Percentiles rank a stretch among this genome's conserved stretches.
These are phyloP conservation scores for Gymnothorax reevesii DNA, from an alignment of 2,797 vertebrate genomes.

Conservation along the genomic window DNA sequence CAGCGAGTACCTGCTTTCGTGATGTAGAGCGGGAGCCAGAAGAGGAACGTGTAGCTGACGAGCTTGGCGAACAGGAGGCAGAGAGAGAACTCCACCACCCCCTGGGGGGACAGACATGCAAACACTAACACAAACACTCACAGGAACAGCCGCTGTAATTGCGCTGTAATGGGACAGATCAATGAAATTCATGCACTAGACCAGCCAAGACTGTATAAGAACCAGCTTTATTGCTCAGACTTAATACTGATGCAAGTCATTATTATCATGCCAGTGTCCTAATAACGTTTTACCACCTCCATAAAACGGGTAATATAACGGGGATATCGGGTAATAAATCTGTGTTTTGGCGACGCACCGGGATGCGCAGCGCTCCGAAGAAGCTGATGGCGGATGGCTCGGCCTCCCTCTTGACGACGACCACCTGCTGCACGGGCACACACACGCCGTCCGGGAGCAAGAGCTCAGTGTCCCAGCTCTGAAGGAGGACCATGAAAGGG, in stretches of 20 bases:
- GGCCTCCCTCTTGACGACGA: conserved; percentile 66
- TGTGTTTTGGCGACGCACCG: conserved; percentile 65
- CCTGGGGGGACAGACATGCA: conserved; percentile 65
- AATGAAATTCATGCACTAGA: background rate
- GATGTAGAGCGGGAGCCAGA: conserved; percentile 93
- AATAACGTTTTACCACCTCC: background rate
- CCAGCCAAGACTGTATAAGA: background rate
- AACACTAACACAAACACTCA: background rate
- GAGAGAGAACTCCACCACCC: conserved; percentile 88
- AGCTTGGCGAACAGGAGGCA: conserved; percentile 91
- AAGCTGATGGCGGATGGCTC: conserved; percentile 88
- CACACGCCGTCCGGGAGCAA: conserved; percentile 61
- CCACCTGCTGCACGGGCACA: conserved; percentile 64
- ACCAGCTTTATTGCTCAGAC: background rate
- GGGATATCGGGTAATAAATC: background rate
- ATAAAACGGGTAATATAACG: background rate
- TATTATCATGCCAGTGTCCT: background rate
- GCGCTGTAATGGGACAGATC: background rate
- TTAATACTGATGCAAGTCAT: background rate
- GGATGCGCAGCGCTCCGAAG: conserved; percentile 84
- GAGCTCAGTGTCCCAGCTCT: conserved; percentile 72
- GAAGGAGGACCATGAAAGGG: conserved; percentile 27
- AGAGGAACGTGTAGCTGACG: conserved; percentile 94
- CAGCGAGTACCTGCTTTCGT: conserved; percentile 80
- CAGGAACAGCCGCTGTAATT: background rate